These are phyloP conservation scores for Osmoderma eremita DNA, from an alignment of 2,888 invertebrate species.

Conservation along the genomic window DNA sequence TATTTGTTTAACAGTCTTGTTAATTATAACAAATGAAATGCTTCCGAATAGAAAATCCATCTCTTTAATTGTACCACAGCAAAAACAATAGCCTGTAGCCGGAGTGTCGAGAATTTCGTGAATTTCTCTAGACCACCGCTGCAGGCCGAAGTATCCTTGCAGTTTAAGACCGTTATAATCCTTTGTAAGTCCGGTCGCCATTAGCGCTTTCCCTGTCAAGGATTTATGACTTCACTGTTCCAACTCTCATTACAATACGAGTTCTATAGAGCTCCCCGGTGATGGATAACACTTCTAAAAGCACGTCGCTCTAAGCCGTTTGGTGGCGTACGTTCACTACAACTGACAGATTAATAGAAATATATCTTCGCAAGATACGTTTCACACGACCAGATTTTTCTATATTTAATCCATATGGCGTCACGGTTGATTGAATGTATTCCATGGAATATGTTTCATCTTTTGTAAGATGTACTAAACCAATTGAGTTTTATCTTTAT, in stretches of 20 bases:
- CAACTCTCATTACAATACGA: slow-evolving; percentile 47
- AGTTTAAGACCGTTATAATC: slow-evolving; percentile 43
- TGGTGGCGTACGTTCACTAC: slow-evolving; percentile 6
- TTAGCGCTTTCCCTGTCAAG: slow-evolving; percentile 47
- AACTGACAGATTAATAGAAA: slow-evolving; percentile 16
- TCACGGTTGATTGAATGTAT: too few species aligned
- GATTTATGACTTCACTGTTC: slow-evolving; percentile 47
- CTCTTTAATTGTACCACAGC: slow-evolving; percentile 5
- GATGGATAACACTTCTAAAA: slow-evolving; percentile 44
- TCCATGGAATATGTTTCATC: too few species aligned
- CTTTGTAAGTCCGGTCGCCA: slow-evolving; percentile 45
- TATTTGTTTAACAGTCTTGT: background rate
- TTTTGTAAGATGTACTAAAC: too few species aligned
- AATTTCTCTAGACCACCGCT: slow-evolving; percentile 29
- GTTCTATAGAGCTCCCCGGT: slow-evolving; percentile 39
- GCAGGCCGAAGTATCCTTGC: slow-evolving; percentile 40
- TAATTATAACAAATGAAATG: slow-evolving; percentile 3
- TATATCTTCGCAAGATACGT: background rate
- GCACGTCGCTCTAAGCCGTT: slow-evolving; percentile 17
- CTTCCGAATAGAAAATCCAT: background rate
- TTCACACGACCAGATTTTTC: background rate
- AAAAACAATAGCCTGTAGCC: slow-evolving; percentile 28
- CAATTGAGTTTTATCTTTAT: too few species aligned
- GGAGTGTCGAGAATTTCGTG: slow-evolving; percentile 35
- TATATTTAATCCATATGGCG: too few species aligned